Evolutionary conservation across 2,113 vertebrate species (phyloP).

Genomic region (Alethe diademata): DNA sequence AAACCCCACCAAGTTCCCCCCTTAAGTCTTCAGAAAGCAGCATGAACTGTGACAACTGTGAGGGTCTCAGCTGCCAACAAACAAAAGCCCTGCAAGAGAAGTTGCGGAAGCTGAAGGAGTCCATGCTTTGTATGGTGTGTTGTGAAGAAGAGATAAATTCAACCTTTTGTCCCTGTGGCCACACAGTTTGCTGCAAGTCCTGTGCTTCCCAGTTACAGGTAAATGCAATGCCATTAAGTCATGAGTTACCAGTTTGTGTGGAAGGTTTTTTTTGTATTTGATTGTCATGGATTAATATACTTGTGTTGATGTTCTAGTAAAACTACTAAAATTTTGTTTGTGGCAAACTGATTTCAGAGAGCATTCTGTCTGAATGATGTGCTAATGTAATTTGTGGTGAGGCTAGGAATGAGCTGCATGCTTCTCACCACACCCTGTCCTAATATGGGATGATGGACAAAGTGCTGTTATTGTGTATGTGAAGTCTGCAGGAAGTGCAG

Average conservation of each 20-base stretch:
- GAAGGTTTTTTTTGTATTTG: neutral
- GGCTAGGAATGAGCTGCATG: neutral
- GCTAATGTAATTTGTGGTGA: rapidly evolving
- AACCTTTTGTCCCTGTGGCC: conserved; percentile 95
- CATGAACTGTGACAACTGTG: conserved; percentile 84
- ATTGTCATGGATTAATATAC: neutral
- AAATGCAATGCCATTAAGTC: neutral
- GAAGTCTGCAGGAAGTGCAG: neutral
- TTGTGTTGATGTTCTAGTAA: neutral
- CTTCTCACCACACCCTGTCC: neutral
- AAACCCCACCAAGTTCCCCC: conserved; percentile 81
- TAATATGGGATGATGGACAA: neutral
- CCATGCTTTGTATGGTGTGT: conserved; percentile 94
- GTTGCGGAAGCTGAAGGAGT: conserved; percentile 89
- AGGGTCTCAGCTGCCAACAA: conserved; percentile 86
- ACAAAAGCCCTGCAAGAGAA: conserved; percentile 89
- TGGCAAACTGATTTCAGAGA: neutral
- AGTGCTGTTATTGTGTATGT: neutral
- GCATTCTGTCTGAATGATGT: neutral
- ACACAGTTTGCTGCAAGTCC: conserved; percentile 94
- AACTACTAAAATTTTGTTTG: neutral
- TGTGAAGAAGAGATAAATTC: conserved; percentile 95
- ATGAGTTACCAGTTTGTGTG: rapidly evolving
- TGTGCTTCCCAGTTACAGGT: conserved; percentile 94
- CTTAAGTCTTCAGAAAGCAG: conserved; percentile 72